A percentile compares a stretch with the other conserved stretches of the same genome.
These are phyloP conservation scores for Rhodophaea formosa DNA, from an alignment of 2,888 invertebrate species.

Conservation along the genomic window DNA sequence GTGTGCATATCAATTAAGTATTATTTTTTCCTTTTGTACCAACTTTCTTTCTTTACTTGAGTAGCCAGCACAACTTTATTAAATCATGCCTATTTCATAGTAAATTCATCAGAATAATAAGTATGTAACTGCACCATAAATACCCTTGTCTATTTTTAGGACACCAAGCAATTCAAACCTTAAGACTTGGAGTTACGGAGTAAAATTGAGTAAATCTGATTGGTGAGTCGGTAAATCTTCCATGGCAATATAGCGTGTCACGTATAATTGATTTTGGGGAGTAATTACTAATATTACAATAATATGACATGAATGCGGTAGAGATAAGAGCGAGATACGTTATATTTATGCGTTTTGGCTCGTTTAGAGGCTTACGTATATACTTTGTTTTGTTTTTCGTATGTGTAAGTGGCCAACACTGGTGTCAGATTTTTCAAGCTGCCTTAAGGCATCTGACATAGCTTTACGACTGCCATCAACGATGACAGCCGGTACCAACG, in stretches of 20 bases:
- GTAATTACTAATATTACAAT: conserved; percentile 14
- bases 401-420: too few relatives aligned
- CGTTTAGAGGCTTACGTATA: neutral
- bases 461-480: too few relatives aligned
- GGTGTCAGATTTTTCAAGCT: too few relatives aligned
- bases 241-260: conserved; percentile 9
- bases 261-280: conserved; percentile 16
- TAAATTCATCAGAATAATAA: too few relatives aligned
- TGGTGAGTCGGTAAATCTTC: conserved; percentile 5
- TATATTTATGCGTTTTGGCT: conserved; percentile 5
- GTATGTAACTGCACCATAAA: neutral
- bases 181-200: neutral
- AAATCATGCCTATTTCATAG: too few relatives aligned
- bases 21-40: too few relatives aligned
- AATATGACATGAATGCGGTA: neutral
- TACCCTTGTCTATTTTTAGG: neutral
- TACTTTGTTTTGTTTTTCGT: too few relatives aligned
- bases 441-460: too few relatives aligned
- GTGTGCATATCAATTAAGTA: too few relatives aligned
- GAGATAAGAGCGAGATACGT: conserved; percentile 3
- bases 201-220: neutral
- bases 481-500: too few relatives aligned
- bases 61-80: too few relatives aligned
- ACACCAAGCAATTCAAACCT: neutral
- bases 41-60: too few relatives aligned